Percentiles rank a stretch among this genome's conserved stretches.
These are phyloP conservation scores for Cercopithecus mona DNA, from an alignment of 2,113 vertebrate genomes.

Conservation along the genomic window DNA sequence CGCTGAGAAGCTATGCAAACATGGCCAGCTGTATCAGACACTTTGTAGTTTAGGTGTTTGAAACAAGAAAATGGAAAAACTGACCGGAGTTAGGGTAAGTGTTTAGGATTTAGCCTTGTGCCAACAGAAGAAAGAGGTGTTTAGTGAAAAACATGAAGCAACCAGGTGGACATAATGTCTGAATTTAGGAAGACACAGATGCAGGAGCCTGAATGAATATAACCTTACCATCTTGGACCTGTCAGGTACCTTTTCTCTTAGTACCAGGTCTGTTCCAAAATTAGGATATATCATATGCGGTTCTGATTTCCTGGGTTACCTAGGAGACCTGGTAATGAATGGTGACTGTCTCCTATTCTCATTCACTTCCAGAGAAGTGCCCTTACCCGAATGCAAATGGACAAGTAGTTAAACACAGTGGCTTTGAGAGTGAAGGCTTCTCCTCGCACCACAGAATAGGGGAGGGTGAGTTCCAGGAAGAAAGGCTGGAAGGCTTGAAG, in stretches of 20 bases:
- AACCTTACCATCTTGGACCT: background rate
- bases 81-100: background rate
- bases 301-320: background rate
- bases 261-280: background rate
- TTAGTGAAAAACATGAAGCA: background rate
- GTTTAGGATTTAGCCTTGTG: background rate
- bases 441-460: constrained; percentile 91
- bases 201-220: background rate
- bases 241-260: background rate
- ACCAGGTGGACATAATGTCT: background rate
- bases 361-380: background rate
- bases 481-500: constrained; percentile 91
- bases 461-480: constrained; percentile 90
- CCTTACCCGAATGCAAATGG: constrained; percentile 90
- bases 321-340: background rate
- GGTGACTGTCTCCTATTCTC: background rate
- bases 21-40: background rate
- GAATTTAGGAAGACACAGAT: background rate
- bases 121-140: background rate
- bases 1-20: background rate
- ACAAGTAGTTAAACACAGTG: constrained; percentile 90
- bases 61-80: background rate
- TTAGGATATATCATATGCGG: background rate
- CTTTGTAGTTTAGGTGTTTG: background rate
- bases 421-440: constrained; percentile 91